A percentile compares a stretch with the other conserved stretches of the same genome.
These are phyloP conservation scores for Tolmerus cingulatus DNA, from an alignment of 2,888 invertebrate genomes.

Conservation along the genomic window DNA sequence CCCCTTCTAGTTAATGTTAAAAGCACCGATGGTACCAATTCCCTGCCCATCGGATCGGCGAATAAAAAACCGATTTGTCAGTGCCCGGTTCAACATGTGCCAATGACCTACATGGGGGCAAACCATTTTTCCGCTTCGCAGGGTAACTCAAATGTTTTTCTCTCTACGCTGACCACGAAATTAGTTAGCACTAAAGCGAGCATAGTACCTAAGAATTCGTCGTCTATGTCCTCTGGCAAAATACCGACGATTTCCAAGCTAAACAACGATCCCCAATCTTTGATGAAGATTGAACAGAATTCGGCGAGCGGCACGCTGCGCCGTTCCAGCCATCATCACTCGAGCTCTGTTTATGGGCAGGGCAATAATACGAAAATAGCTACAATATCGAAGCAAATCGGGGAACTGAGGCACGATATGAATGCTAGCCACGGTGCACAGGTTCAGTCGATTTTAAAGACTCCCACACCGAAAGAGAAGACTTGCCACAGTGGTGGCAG, in stretches of 20 bases:
- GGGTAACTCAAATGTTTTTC: conserved; percentile 55
- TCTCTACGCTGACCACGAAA: conserved; percentile 55
- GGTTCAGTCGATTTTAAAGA: conserved; percentile 50
- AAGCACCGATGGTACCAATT: not conserved
- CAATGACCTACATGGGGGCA: conserved; percentile 64
- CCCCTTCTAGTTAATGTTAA: conserved; percentile 51
- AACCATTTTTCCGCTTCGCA: conserved; percentile 56
- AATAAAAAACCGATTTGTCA: conserved; percentile 63
- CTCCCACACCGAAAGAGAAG: conserved; percentile 41
- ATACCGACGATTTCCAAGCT: conserved; percentile 41
- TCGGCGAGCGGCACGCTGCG: conserved; percentile 46
- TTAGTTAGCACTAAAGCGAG: conserved; percentile 48
- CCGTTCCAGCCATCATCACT: conserved; percentile 46
- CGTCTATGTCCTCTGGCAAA: conserved; percentile 36
- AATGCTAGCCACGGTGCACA: conserved; percentile 33
- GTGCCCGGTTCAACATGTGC: conserved; percentile 63
- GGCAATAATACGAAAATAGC: conserved; percentile 56
- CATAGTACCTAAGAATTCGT: conserved; percentile 50
- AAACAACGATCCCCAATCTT: not conserved
- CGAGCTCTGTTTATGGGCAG: not conserved
- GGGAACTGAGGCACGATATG: conserved; percentile 52
- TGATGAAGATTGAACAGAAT: conserved; percentile 43
- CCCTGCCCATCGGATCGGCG: not conserved
- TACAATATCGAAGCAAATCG: conserved; percentile 62
- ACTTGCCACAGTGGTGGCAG: conserved; percentile 20